Evolutionary conservation across 2,113 vertebrate species (phyloP).

Genomic region (Mionectes macconnelli): DNA sequence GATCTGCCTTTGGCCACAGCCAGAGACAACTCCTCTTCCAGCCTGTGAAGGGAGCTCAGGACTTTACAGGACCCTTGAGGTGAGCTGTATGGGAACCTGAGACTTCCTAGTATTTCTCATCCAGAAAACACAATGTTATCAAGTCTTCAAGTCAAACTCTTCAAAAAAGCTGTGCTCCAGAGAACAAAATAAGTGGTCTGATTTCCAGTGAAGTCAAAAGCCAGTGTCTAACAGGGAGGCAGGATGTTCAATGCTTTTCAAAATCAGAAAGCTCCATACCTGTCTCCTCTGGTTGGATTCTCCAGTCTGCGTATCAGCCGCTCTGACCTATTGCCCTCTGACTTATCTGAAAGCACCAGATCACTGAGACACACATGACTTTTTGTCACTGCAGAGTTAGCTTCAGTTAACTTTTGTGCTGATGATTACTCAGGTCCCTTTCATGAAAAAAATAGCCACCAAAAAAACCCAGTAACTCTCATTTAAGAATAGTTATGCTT

Average conservation of each 20-base stretch:
- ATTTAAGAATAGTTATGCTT: neutral
- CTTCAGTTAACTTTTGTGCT: neutral
- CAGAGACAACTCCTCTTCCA: neutral
- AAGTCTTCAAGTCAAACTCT: neutral
- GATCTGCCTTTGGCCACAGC: neutral
- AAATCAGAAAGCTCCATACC: neutral
- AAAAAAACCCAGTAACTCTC: neutral
- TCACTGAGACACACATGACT: rapidly evolving
- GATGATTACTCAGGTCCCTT: neutral
- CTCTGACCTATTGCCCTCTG: neutral
- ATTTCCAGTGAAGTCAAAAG: neutral
- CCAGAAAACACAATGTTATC: neutral
- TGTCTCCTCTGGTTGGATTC: neutral
- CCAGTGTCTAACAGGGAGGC: neutral
- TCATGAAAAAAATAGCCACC: neutral
- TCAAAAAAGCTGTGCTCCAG: neutral
- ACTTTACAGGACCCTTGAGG: neutral
- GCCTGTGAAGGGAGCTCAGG: neutral
- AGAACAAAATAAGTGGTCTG: neutral
- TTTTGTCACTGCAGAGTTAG: neutral
- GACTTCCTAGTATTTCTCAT: neutral
- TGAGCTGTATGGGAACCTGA: neutral
- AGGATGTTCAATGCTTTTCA: neutral
- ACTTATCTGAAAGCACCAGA: neutral
- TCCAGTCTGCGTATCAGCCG: neutral